Conservation (phyloP, 2,888 invertebrate species). For the Microplitis deprimator region DNA sequence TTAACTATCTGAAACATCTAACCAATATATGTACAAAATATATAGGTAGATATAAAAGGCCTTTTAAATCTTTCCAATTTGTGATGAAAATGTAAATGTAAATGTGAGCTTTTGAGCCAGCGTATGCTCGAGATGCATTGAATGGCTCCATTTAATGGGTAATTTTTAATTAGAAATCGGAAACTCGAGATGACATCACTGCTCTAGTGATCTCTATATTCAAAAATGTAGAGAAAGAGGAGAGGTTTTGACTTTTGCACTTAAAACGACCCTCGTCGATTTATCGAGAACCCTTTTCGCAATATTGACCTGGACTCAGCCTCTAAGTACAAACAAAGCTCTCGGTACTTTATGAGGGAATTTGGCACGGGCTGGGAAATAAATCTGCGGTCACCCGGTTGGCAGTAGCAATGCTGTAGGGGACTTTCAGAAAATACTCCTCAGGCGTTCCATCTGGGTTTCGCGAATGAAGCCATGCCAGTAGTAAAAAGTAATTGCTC, state of each 20-base stretch:
- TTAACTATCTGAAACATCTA: not conserved
- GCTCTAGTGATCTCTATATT: too few species aligned
- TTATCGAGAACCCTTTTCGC: slow-evolving; percentile 34
- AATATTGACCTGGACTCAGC: slow-evolving; percentile 48
- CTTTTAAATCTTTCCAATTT: not conserved
- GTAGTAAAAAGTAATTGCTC: slow-evolving; percentile 35
- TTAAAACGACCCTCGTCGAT: slow-evolving; percentile 20
- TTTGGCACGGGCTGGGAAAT: slow-evolving; percentile 50
- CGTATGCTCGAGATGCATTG: too few species aligned
- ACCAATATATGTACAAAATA: not conserved
- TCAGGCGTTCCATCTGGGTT: slow-evolving; percentile 29
- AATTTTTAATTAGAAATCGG: too few species aligned
- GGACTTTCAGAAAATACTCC: slow-evolving; percentile 43
- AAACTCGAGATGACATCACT: too few species aligned
- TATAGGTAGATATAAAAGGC: not conserved
- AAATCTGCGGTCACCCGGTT: slow-evolving; percentile 50
- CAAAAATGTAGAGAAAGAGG: not conserved
- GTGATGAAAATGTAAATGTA: not conserved
- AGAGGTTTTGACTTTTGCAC: slow-evolving; percentile 10
- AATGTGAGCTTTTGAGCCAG: not conserved
- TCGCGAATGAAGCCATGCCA: slow-evolving; percentile 16
- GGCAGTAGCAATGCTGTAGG: slow-evolving; percentile 24
- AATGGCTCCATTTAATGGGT: too few species aligned
- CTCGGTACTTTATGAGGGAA: slow-evolving; percentile 54
- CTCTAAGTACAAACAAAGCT: slow-evolving; percentile 52